Percentiles rank a stretch among this genome's conserved stretches.
These are phyloP conservation scores for Archaeoteleia sp. DNA, from an alignment of 2,888 invertebrate genomes.

Conservation along the genomic window DNA sequence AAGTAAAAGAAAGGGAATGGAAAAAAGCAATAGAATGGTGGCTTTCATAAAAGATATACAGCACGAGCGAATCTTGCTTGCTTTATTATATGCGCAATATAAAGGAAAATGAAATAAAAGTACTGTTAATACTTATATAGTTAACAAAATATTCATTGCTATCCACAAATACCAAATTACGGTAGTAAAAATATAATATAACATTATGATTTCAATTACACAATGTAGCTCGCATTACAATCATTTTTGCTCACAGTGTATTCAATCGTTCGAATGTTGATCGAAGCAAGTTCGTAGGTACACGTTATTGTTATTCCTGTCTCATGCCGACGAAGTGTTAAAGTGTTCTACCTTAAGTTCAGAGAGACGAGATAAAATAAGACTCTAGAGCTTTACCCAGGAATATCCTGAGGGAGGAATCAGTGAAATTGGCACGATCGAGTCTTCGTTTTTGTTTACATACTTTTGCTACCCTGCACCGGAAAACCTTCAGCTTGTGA, in stretches of 20 bases:
- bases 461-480: slow-evolving; percentile 1
- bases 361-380: slow-evolving; percentile 1
- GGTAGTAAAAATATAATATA: too few species aligned
- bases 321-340: background rate
- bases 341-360: slow-evolving; percentile 1
- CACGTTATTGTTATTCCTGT: too few species aligned
- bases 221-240: too few species aligned
- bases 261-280: too few species aligned
- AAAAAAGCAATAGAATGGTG: slow-evolving; percentile 34
- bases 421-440: slow-evolving; percentile 9
- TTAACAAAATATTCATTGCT: too few species aligned
- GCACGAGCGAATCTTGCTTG: slow-evolving; percentile 2
- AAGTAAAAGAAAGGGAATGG: slow-evolving; percentile 34
- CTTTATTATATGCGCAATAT: slow-evolving; percentile 39
- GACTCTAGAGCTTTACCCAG: too few species aligned
- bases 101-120: slow-evolving; percentile 19
- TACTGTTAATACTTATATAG: too few species aligned
- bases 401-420: slow-evolving; percentile 6
- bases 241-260: too few species aligned
- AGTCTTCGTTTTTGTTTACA: background rate
- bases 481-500: slow-evolving; percentile 1
- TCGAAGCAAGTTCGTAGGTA: too few species aligned
- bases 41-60: slow-evolving; percentile 43
- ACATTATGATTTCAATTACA: too few species aligned
- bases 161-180: too few species aligned